Percentiles rank a stretch among this genome's conserved stretches.
Evolutionary conservation across 2,797 vertebrate species (phyloP).

Genomic region (Natrix natrix): DNA sequence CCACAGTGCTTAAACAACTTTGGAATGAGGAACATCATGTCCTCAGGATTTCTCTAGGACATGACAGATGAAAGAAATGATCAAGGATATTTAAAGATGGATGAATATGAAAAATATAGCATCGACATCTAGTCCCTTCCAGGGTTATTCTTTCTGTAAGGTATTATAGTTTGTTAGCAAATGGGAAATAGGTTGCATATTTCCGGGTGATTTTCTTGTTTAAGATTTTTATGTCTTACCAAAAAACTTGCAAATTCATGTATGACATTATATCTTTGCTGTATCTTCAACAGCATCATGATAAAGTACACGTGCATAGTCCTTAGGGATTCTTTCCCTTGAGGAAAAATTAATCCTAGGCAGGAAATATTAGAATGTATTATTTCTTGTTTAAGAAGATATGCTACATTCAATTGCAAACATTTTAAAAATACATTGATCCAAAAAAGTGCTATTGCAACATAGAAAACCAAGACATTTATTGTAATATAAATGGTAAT

Average conservation of each 20-base stretch:
- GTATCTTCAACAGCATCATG: neutral
- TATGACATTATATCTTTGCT: conserved; percentile 15
- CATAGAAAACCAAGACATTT: neutral
- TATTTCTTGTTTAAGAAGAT: neutral
- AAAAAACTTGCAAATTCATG: neutral
- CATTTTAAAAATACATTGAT: neutral
- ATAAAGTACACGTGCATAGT: neutral
- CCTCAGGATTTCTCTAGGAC: neutral
- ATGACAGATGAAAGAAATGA: neutral
- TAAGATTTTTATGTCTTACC: neutral
- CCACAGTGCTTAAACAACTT: accelerated
- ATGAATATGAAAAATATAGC: conserved; percentile 6
- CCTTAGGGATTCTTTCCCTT: neutral
- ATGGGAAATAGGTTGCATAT: conserved; percentile 4
- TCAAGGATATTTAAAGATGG: conserved; percentile 6
- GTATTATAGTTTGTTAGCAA: conserved; percentile 32
- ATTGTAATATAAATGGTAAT: neutral
- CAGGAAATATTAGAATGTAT: neutral
- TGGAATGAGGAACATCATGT: neutral
- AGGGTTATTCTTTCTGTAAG: conserved; percentile 25
- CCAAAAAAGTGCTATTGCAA: neutral
- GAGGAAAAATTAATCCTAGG: neutral
- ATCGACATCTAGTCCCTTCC: neutral
- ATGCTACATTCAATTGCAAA: neutral
- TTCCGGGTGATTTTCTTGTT: conserved; percentile 20